Evolutionary conservation across 2,113 vertebrate genomes (phyloP).

Genomic region (Pomatostomus ruficeps): DNA sequence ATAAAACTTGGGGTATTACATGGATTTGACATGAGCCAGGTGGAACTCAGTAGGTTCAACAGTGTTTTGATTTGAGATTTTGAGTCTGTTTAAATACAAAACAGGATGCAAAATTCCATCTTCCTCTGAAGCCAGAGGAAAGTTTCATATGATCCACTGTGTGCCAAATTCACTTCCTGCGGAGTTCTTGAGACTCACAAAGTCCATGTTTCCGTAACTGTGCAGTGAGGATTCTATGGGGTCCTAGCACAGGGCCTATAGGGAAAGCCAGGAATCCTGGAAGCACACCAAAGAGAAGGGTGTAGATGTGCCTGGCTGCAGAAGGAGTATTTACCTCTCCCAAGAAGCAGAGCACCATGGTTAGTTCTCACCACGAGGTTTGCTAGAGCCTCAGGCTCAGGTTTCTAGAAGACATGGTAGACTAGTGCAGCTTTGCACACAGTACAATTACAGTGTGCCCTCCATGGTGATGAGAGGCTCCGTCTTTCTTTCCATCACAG

Average conservation of each 20-base stretch:
- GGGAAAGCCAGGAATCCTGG: neutral
- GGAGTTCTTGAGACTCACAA: neutral
- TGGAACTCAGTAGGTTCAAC: neutral
- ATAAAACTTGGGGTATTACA: conserved; percentile 27
- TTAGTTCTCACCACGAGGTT: neutral
- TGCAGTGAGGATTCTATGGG: neutral
- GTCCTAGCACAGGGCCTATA: neutral
- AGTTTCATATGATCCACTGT: neutral
- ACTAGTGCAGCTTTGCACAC: neutral
- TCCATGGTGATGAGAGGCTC: neutral
- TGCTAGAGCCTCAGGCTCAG: neutral
- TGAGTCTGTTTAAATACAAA: conserved; percentile 32
- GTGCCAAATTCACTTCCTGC: neutral
- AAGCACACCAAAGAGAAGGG: neutral
- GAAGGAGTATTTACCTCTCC: neutral
- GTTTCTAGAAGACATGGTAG: neutral
- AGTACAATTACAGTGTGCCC: neutral
- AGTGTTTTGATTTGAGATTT: conserved; percentile 13
- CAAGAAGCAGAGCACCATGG: neutral
- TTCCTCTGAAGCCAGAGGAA: neutral
- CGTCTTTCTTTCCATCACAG: neutral
- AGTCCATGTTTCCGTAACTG: neutral
- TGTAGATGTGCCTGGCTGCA: neutral
- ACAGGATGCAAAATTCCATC: neutral
- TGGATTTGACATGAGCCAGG: conserved; percentile 36